A percentile compares a stretch with the other conserved stretches of the same genome.
Evolutionary conservation across 2,888 invertebrate species (phyloP).

Genomic region (Drosophila borborema): DNA sequence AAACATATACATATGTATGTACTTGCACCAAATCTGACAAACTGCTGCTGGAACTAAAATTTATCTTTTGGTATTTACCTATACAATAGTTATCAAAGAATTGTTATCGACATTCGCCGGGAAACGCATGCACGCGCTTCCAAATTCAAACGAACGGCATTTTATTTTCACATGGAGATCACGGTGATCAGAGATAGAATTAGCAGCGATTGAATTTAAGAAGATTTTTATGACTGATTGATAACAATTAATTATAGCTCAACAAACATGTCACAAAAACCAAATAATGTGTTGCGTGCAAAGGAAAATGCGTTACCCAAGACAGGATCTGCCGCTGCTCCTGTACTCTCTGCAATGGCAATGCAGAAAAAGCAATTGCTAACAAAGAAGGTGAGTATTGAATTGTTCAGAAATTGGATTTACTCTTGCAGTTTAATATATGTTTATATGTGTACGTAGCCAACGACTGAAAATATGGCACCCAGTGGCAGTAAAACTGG

Average conservation of each 20-base stretch:
- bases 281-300: constrained; percentile 48
- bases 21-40: neutral
- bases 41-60: neutral
- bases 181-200: constrained; percentile 21
- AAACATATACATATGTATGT: neutral
- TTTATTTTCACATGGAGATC: constrained; percentile 62
- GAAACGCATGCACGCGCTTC: constrained; percentile 56
- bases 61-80: neutral
- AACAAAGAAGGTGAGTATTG: constrained; percentile 58
- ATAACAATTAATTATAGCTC: constrained; percentile 9
- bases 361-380: constrained; percentile 57
- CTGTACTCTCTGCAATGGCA: constrained; percentile 22
- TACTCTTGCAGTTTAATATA: neutral
- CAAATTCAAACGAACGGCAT: constrained; percentile 80
- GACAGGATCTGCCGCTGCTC: constrained; percentile 19
- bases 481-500: constrained; percentile 24
- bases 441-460: constrained; percentile 25
- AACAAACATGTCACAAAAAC: constrained; percentile 62
- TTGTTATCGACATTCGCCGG: constrained; percentile 31
- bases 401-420: neutral
- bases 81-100: neutral
- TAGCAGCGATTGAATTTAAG: constrained; percentile 18
- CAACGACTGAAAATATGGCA: constrained; percentile 48
- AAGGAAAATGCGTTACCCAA: constrained; percentile 68
- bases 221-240: constrained; percentile 9